A percentile compares a stretch with the other conserved stretches of the same genome.
These are phyloP conservation scores for Lycaon pictus DNA, from an alignment of 2,113 vertebrate species.

Conservation along the genomic window DNA sequence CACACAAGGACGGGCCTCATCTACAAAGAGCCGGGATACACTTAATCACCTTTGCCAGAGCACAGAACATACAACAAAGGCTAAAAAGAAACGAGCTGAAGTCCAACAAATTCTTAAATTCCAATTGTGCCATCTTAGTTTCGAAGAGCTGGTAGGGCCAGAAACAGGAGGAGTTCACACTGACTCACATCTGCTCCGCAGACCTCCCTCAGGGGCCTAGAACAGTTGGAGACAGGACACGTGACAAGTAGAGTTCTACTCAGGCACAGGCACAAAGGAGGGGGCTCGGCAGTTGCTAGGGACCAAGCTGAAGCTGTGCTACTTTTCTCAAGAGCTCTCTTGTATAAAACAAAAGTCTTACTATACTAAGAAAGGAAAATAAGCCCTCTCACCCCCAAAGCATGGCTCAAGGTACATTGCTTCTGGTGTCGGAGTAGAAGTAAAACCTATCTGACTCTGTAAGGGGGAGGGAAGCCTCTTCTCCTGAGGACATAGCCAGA, in stretches of 20 bases:
- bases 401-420: neutral
- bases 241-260: fast-evolving
- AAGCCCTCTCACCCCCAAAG: neutral
- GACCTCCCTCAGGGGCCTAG: neutral
- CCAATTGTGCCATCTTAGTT: neutral
- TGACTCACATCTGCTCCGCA: neutral
- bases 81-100: neutral
- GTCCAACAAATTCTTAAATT: neutral
- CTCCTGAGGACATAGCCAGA: neutral
- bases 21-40: neutral
- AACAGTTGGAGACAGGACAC: neutral
- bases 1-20: neutral
- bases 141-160: neutral
- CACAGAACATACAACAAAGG: neutral
- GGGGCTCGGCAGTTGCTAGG: neutral
- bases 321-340: neutral
- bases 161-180: neutral
- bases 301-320: neutral
- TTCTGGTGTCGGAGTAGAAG: neutral
- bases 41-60: neutral
- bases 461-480: neutral
- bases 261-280: neutral
- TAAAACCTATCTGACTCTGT: neutral
- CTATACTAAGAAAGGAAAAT: neutral
- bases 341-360: neutral